Evolutionary conservation across 2,888 invertebrate species (phyloP).

Genomic region (Lithophane semibrunnea): DNA sequence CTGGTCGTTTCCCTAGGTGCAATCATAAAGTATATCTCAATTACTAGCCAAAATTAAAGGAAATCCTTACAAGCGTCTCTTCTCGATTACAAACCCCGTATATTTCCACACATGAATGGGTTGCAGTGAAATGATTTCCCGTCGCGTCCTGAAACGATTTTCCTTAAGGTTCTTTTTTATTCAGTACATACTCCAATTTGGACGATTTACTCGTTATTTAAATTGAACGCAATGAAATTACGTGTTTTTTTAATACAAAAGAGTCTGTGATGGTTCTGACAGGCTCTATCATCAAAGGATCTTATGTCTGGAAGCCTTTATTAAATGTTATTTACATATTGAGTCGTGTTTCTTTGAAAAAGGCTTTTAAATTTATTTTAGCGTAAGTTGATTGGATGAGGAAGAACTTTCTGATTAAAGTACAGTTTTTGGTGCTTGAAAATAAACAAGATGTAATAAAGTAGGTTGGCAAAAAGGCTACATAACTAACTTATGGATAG

Average conservation of each 20-base stretch:
- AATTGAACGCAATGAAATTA: slow-evolving; percentile 64
- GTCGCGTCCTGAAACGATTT: slow-evolving; percentile 65
- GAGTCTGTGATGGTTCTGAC: slow-evolving; percentile 34
- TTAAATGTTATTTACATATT: slow-evolving; percentile 46
- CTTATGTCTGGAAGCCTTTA: slow-evolving; percentile 18
- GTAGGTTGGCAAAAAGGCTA: background rate
- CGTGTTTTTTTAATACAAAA: slow-evolving; percentile 48
- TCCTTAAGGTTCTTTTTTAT: slow-evolving; percentile 70
- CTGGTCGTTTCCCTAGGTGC: background rate
- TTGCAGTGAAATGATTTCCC: slow-evolving; percentile 73
- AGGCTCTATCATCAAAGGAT: slow-evolving; percentile 44
- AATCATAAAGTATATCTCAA: background rate
- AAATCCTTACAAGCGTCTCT: slow-evolving; percentile 3
- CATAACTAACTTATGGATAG: background rate
- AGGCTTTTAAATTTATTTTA: slow-evolving; percentile 12
- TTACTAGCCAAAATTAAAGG: background rate
- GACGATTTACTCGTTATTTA: slow-evolving; percentile 66
- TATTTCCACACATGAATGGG: slow-evolving; percentile 67
- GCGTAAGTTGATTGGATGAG: slow-evolving; percentile 30
- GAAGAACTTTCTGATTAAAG: slow-evolving; percentile 5
- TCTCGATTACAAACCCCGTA: slow-evolving; percentile 26
- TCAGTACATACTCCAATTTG: slow-evolving; percentile 63
- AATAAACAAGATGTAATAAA: background rate
- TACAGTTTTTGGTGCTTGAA: background rate
- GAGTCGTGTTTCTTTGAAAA: slow-evolving; percentile 17